Evolutionary conservation across 2,888 invertebrate species (phyloP).

Genomic region (Sminthurides aquaticus): DNA sequence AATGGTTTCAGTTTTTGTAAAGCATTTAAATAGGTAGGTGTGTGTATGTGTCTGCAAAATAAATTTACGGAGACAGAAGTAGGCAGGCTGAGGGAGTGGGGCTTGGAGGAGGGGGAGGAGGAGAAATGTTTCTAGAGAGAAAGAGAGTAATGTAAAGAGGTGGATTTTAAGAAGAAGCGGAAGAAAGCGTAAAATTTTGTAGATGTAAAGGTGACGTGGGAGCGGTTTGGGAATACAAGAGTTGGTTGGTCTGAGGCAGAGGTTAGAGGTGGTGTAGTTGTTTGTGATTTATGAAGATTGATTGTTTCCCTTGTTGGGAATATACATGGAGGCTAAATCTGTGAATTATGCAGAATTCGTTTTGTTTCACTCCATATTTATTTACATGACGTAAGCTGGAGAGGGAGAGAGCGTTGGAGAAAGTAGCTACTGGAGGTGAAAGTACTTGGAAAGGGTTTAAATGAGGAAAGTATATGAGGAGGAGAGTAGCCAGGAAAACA

Average conservation of each 20-base stretch:
- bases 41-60: neutral
- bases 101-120: neutral
- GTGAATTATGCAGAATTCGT: slow-evolving; percentile 44
- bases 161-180: neutral
- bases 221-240: neutral
- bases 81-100: no score
- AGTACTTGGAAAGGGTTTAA: no score
- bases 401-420: slow-evolving; percentile 8
- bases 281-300: slow-evolving; percentile 44
- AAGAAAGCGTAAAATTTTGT: neutral
- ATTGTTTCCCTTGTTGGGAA: slow-evolving; percentile 37
- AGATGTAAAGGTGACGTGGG: neutral
- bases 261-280: neutral
- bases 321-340: slow-evolving; percentile 37
- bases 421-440: slow-evolving; percentile 7
- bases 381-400: slow-evolving; percentile 11
- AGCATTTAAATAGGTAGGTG: neutral
- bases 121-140: neutral
- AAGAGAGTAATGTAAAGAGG: no score
- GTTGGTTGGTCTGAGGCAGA: no score
- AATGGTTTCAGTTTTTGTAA: neutral
- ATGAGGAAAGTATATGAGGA: no score
- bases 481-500: no score
- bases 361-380: slow-evolving; percentile 38
- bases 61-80: neutral